phyloP scores from a whole-genome alignment of 2,797 vertebrate genomes.

The Delichon dasypus region DNA sequence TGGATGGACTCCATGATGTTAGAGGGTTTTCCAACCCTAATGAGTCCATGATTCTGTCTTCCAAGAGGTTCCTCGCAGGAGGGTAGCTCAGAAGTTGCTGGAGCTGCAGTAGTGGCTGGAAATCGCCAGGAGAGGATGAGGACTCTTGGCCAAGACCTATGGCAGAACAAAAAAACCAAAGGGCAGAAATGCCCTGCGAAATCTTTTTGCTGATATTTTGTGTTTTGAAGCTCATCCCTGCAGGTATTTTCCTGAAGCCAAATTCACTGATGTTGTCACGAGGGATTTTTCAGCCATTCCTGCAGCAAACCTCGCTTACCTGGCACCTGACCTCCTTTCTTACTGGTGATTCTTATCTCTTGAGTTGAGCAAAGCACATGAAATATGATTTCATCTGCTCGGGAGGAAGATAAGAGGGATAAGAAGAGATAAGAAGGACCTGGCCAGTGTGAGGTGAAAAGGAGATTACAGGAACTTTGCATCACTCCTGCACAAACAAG shows the following conservation, averaged over 20 bases:
- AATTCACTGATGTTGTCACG: accelerated
- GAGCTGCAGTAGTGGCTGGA: background rate
- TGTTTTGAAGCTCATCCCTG: background rate
- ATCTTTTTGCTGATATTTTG: background rate
- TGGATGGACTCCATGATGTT: background rate
- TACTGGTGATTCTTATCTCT: background rate
- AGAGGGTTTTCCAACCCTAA: background rate
- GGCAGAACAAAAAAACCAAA: background rate
- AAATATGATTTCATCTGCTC: background rate
- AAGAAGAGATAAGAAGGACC: background rate
- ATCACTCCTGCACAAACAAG: background rate
- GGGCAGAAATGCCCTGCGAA: background rate
- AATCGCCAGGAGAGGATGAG: background rate
- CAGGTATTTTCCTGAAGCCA: background rate
- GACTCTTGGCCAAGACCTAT: background rate
- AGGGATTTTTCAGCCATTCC: background rate
- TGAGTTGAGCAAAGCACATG: background rate
- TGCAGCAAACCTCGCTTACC: background rate
- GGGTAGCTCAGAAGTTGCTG: background rate
- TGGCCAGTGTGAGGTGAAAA: background rate
- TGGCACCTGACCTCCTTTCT: background rate
- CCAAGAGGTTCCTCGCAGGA: background rate
- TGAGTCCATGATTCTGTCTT: background rate
- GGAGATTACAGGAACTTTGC: background rate
- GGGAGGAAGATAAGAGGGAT: background rate